phyloP scores from a whole-genome alignment of 2,113 vertebrate species.

The Porphyrio hochstetteri region DNA sequence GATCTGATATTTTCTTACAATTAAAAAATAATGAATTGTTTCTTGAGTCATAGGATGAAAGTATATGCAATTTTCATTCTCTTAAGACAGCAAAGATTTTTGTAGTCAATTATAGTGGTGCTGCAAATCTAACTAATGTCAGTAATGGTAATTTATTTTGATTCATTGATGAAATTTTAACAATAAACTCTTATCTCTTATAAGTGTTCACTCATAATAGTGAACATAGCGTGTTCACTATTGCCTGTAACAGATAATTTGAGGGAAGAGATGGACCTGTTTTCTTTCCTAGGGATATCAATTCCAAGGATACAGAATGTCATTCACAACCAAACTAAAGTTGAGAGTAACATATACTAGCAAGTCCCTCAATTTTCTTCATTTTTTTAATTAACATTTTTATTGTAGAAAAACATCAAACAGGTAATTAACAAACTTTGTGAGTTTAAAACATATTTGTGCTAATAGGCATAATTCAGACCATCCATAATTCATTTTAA shows the following conservation, averaged over 20 bases:
- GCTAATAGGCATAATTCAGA: neutral
- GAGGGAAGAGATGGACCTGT: neutral
- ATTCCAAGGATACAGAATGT: neutral
- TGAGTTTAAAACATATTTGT: neutral
- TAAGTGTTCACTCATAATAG: no score
- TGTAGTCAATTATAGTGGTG: neutral
- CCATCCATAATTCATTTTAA: neutral
- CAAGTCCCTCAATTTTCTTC: neutral
- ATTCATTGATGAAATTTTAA: neutral
- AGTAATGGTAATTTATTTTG: neutral
- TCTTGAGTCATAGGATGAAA: neutral
- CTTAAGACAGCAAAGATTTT: neutral
- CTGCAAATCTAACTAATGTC: neutral
- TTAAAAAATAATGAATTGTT: neutral
- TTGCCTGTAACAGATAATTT: neutral
- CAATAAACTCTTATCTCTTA: neutral
- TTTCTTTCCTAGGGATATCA: neutral
- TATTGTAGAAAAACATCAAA: neutral
- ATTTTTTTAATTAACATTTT: neutral
- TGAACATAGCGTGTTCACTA: neutral
- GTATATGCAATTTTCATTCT: neutral
- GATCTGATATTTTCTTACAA: neutral
- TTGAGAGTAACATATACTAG: neutral
- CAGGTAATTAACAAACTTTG: neutral
- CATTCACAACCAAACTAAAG: neutral